Base-by-base conservation (phyloP, 2,113 vertebrate species). In the Scatophagus argus region DNA sequence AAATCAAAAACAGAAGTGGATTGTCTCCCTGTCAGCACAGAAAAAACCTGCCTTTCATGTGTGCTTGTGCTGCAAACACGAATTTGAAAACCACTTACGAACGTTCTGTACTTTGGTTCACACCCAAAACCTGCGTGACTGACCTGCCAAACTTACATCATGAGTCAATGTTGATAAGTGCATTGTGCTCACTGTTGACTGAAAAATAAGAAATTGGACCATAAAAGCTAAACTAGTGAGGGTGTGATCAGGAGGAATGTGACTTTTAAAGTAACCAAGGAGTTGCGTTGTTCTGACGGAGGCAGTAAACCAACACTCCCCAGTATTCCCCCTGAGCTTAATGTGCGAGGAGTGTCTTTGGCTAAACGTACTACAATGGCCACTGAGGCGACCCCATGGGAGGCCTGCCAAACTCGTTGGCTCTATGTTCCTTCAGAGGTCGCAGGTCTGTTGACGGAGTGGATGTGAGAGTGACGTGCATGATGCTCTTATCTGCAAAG, bases 401-500 rank as follows among this genome's bases (percentile, higher is more conserved):
- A 54, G 17, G 0, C 5, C 3, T 44, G 38, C 6, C 43, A 63
- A 36, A 17, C 31, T 43, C 38, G 36, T 17, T 8, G 19, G 17
- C 13, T 47, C 7, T 51, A 31, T 58, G 21, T 0, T 23, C 49
- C 38, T 32, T n/a, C 55, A 43, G 29, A 69, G 59, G 52, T 44
- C 7, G 1, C 68, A 71, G 44, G 9, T 65, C 17, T 72, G 54
- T 71, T 76, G 63, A 63, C 55, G 56, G 43, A 32, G 62, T 55
- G 32, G 38, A 64, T 39, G 66, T 16, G 13, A 81, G 65, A 59
- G 51, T 77, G 74, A 71, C 16, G 14, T 32, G 25, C 4, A 36
- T 62, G 27, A 43, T 54, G 34, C 32, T 66, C 36, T 90, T 86
- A 87, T 89, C 82, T 65, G n/a, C 17, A 65, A 14, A 68, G 59